phyloP scores from a whole-genome alignment of 2,113 vertebrate genomes.

The Xyliphius kryptos region DNA sequence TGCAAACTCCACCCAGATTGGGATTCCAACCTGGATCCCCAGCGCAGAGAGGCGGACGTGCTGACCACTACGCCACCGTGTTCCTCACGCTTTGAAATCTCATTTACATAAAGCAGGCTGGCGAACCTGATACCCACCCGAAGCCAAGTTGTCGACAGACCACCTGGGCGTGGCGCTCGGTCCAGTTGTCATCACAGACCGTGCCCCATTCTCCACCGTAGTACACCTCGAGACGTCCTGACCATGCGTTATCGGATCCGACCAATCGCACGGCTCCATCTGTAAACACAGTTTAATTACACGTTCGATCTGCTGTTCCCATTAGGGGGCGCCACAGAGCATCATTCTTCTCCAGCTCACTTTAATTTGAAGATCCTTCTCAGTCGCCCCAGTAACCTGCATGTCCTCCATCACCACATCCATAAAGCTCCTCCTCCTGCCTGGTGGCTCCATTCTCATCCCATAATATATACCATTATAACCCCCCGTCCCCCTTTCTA shows the following conservation, averaged over 20 bases:
- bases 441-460: too few relatives aligned
- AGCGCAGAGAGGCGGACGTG: too few relatives aligned
- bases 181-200: slow-evolving; percentile 66
- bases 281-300: slow-evolving; percentile 35
- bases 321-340: too few relatives aligned
- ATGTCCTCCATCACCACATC: too few relatives aligned
- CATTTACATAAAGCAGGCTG: not conserved
- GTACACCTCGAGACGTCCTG: slow-evolving; percentile 62
- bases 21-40: too few relatives aligned
- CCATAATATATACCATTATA: too few relatives aligned
- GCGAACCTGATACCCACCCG: slow-evolving; percentile 48
- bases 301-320: not conserved
- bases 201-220: slow-evolving; percentile 59
- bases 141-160: slow-evolving; percentile 64
- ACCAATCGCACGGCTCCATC: slow-evolving; percentile 60
- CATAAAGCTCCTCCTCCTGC: too few relatives aligned
- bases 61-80: not conserved
- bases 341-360: too few relatives aligned
- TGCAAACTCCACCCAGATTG: too few relatives aligned
- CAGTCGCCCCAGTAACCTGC: too few relatives aligned
- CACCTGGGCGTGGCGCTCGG: slow-evolving; percentile 53
- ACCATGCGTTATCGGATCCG: slow-evolving; percentile 47
- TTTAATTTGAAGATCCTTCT: too few relatives aligned
- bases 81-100: not conserved
- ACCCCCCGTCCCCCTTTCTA: too few relatives aligned